Conservation (phyloP, 1,140 invertebrate genomes). For the Acromyrmex echinatior region DNA sequence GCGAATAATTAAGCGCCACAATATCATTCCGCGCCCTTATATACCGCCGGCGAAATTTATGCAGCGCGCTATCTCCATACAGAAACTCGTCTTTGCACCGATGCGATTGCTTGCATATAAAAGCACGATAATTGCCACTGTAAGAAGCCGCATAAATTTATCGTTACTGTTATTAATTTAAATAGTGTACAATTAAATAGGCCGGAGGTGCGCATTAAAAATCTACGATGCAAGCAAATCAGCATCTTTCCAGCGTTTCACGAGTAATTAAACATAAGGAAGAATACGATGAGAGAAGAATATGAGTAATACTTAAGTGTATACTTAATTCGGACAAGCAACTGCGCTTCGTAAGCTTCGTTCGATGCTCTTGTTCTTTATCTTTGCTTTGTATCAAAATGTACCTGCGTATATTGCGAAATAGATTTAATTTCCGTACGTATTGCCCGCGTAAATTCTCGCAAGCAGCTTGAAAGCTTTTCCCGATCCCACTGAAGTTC, state of each 20-base stretch:
- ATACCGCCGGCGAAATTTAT: constrained; percentile 28
- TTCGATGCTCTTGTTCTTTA: neutral
- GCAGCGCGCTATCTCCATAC: constrained; percentile 17
- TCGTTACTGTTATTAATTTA: constrained; percentile 37
- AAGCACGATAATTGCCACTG: constrained; percentile 34
- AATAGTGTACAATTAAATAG: constrained; percentile 47
- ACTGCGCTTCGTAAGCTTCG: neutral
- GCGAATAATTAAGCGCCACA: constrained; percentile 55
- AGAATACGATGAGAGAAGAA: neutral
- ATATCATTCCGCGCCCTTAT: constrained; percentile 56
- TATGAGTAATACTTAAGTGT: neutral
- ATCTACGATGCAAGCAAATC: neutral
- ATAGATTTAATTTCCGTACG: constrained; percentile 45
- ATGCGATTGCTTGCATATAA: constrained; percentile 59
- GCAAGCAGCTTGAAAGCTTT: constrained; percentile 56
- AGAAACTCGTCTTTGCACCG: constrained; percentile 36
- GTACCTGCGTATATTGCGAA: neutral
- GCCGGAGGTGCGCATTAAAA: neutral
- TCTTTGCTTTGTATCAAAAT: neutral
- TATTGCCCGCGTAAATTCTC: constrained; percentile 34
- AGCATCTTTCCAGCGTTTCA: neutral
- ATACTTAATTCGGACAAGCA: constrained; percentile 7
- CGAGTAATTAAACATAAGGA: neutral
- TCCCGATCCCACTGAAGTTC: constrained; percentile 44
- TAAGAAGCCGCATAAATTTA: constrained; percentile 49